phyloP scores from a whole-genome alignment of 2,797 vertebrate genomes.

The Sternotherus odoratus region DNA sequence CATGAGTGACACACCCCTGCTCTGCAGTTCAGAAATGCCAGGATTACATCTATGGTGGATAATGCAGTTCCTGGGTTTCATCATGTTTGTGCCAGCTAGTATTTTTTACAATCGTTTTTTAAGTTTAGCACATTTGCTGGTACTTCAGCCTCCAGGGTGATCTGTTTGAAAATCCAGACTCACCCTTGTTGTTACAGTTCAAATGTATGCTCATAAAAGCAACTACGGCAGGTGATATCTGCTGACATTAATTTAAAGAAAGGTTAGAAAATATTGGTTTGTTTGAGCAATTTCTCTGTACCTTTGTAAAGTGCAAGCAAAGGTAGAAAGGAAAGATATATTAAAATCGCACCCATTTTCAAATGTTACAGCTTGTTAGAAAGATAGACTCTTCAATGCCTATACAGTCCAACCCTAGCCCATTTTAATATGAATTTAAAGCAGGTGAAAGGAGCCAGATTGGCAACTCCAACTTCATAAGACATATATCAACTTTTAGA shows the following conservation, averaged over 20 bases:
- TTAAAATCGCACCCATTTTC: neutral
- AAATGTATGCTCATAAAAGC: neutral
- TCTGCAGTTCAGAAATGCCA: neutral
- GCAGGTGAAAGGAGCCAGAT: neutral
- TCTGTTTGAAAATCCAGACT: neutral
- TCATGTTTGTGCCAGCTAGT: neutral
- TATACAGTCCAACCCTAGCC: neutral
- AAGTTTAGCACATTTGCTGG: neutral
- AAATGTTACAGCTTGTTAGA: neutral
- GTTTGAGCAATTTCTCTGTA: neutral
- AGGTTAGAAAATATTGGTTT: neutral
- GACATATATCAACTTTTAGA: neutral
- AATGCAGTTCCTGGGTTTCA: neutral
- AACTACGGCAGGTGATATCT: neutral
- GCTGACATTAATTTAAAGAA: neutral
- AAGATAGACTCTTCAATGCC: neutral
- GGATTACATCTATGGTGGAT: accelerated
- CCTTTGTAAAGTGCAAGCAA: neutral
- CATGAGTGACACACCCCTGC: neutral
- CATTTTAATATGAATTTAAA: neutral
- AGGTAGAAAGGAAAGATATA: neutral
- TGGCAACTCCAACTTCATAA: neutral
- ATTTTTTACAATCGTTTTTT: neutral
- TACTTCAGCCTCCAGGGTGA: neutral
- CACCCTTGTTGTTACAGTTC: neutral